Evolutionary conservation across 2,888 invertebrate genomes (phyloP).

Genomic region (Myopa tessellatipennis): DNA sequence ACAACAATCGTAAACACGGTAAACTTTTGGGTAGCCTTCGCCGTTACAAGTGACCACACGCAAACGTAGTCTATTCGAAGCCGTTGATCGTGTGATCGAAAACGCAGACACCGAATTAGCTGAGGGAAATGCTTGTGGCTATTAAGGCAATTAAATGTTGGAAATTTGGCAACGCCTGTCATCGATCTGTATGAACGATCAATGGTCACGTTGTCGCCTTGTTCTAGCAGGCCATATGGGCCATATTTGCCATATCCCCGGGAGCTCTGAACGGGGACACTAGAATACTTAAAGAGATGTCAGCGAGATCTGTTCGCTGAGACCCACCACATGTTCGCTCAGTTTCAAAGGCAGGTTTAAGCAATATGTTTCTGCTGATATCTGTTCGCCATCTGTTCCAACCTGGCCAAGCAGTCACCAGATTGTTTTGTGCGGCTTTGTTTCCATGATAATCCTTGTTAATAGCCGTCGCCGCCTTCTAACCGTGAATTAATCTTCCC

Average conservation of each 20-base stretch:
- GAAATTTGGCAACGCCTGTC: constrained; percentile 37
- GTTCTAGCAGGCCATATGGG: not conserved
- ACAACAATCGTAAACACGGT: not conserved
- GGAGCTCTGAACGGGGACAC: constrained; percentile 20
- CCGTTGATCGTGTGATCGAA: not conserved
- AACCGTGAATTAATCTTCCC: not conserved
- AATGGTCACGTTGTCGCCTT: not conserved
- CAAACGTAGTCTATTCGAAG: not conserved
- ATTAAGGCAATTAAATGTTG: constrained; percentile 25
- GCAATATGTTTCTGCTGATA: not conserved
- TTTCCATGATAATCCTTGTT: constrained; percentile 12
- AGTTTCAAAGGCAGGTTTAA: not conserved
- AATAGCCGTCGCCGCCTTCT: constrained; percentile 24
- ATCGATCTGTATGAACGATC: not conserved
- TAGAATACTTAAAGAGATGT: constrained; percentile 39
- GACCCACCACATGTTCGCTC: not conserved
- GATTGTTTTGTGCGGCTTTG: not conserved
- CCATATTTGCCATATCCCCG: not conserved
- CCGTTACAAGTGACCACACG: constrained; percentile 25
- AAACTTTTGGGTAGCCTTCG: not conserved
- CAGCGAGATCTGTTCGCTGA: constrained; percentile 27
- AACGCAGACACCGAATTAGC: not conserved
- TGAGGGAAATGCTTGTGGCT: not conserved
- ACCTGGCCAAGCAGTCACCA: not conserved
- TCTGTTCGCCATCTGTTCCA: not conserved